Base-by-base conservation (phyloP, 2,888 invertebrate species). In the Melanophora roralis region DNA sequence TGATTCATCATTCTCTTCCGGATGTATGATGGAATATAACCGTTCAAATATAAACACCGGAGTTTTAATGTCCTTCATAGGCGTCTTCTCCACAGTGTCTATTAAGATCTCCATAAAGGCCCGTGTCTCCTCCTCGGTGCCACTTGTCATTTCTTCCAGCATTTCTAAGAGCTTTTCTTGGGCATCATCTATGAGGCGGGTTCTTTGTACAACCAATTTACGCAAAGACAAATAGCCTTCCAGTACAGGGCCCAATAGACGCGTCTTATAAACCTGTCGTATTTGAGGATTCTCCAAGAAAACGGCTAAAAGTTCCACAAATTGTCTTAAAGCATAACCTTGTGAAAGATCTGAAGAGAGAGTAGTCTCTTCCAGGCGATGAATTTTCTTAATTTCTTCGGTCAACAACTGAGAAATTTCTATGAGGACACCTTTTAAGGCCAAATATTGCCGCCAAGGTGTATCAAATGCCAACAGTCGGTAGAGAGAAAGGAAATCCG, bases 31-130 rank as follows among this genome's bases (percentile, higher is more conserved):
- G 19, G 98, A 98, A 88, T 98, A 98, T 2, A 99, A 93, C 45
- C 98, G 92, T 90, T 99, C 99, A 89, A 98, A 99, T 81, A 99
- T 97, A 88, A 99, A 99, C 2, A 98, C 98, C 0, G 99, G 99
- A 0, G 99, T 98, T 83, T 97, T 93, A 82, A 98, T 95, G 90
- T 99, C 98, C 87, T 96, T 96, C 34, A 95, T 92, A 57, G 96
- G 96, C 85, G 95, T 96, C 86, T 96, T 97, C 87, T 96, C 95
- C 1, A 98, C 96, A 0, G 98, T 98, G 89, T 98, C 96, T 21
- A 99, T 97, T 88, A 98, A 97, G 27, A 98, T 96, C 11, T 96
- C 94, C 98, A 99, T 99, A 88, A 99, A 99, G 78, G 97, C 96
- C 57, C 96, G 95, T 0, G 98, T 98, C 90, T 99, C 99, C 45